Evolutionary conservation across 1,140 invertebrate species (phyloP).

Genomic region (Sesamia nonagrioides): DNA sequence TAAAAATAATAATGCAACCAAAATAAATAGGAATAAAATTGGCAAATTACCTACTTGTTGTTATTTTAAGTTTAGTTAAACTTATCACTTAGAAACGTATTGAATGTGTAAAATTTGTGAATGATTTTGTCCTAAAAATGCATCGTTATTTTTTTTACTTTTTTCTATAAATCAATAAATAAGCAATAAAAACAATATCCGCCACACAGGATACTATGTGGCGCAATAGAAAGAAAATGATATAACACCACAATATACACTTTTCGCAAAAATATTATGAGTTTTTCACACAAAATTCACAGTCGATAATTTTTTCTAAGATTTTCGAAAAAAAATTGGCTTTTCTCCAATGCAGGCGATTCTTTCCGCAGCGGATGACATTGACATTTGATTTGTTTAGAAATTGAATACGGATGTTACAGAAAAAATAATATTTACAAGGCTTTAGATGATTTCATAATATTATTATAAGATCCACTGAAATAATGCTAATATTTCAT

Average conservation of each 20-base stretch:
- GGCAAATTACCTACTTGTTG: neutral
- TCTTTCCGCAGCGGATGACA: conserved; percentile 57
- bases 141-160: conserved; percentile 26
- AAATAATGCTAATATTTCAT: neutral
- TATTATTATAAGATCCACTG: neutral
- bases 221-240: conserved; percentile 31
- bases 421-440: neutral
- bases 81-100: neutral
- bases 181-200: conserved; percentile 50
- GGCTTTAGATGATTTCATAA: neutral
- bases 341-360: conserved; percentile 56
- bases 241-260: conserved; percentile 47
- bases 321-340: conserved; percentile 53
- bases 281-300: conserved; percentile 48
- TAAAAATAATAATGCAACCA: neutral
- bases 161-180: conserved; percentile 46
- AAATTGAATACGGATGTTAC: conserved; percentile 10
- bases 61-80: neutral
- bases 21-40: neutral
- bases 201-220: conserved; percentile 1
- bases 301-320: conserved; percentile 41
- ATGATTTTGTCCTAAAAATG: neutral
- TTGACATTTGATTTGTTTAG: conserved; percentile 48
- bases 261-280: conserved; percentile 31
- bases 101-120: neutral